A percentile compares a stretch with the other conserved stretches of the same genome.
These are phyloP conservation scores for Epinotia demarniana DNA, from an alignment of 2,888 invertebrate genomes.

Conservation along the genomic window DNA sequence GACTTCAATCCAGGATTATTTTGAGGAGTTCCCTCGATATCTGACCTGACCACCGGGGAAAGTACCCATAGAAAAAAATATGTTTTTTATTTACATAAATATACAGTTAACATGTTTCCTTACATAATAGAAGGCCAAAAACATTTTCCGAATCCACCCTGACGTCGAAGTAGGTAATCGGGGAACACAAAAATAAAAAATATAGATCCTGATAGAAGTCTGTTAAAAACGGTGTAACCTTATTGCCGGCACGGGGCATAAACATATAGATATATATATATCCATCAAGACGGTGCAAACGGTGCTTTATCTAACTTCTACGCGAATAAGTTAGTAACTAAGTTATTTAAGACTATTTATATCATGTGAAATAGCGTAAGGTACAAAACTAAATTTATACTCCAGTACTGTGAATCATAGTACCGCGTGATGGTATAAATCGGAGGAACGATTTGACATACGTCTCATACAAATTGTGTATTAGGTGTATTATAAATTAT, in stretches of 20 bases:
- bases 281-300: constrained; percentile 27
- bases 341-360: constrained; percentile 46
- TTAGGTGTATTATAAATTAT: background rate
- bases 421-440: constrained; percentile 44
- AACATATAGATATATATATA: background rate
- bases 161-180: too few relatives aligned
- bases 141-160: too few relatives aligned
- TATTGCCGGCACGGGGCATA: too few relatives aligned
- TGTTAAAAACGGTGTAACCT: background rate
- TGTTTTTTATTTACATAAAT: too few relatives aligned
- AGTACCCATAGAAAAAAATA: too few relatives aligned
- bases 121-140: too few relatives aligned
- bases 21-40: too few relatives aligned
- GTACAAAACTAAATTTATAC: constrained; percentile 53
- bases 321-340: constrained; percentile 35
- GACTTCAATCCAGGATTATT: too few relatives aligned
- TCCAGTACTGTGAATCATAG: constrained; percentile 55
- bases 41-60: too few relatives aligned
- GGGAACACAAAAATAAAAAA: too few relatives aligned
- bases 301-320: constrained; percentile 29
- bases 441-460: constrained; percentile 33
- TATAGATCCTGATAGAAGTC: too few relatives aligned
- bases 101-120: too few relatives aligned
- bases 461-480: constrained; percentile 22
- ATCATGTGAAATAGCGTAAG: constrained; percentile 42